Base-by-base conservation (phyloP, 2,888 invertebrate species). In the Brenthis ino region DNA sequence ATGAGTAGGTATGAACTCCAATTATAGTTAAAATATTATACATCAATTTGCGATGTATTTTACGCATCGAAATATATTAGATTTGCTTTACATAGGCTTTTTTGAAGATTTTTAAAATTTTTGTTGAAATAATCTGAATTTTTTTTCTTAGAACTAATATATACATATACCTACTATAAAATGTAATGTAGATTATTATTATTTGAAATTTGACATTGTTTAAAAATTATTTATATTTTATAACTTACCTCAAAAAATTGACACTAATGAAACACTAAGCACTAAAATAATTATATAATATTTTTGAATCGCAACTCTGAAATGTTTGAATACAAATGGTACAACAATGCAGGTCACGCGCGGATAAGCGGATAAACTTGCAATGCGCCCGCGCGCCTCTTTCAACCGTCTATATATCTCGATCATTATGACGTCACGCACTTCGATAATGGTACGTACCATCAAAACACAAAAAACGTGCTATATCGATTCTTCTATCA, bases 381-480 rank as follows among this genome's bases (percentile, higher is more conserved):
- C 84, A 88, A 86, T 88, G 86, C 82, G 81, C 89, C 88, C 92
- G 90, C 91, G 91, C 88, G 87, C 83, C 77, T 76, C 74, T 70
- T 76, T 71, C 82, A 67, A 78, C 76, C 74, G 85, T 63, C 71
- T 91, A 91, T 91, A 88, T 91, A 91, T 88, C 84, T 79, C 79
- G 71, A 74, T 74, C 76, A 72, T 68, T 72, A 77, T 85, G 86
- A 91, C 91, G 92, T 91, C 92, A 91, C 79, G 6, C 64, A 50
- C 67, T 67, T 72, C 73, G 80, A 79, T 80, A 79, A 79, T 72
- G 71, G 73, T 75, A 68, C 75, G 72, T 71, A 83, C 77, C 82
- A 80, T 79, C 76, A 71, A 74, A 69, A 67, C 75, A 75, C 74
- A 72, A 72, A 75, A 78, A 79, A 79, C 83, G 82, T 83, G 83